Evolutionary conservation across 2,113 vertebrate genomes (phyloP).

Genomic region (Syngnathus floridae): DNA sequence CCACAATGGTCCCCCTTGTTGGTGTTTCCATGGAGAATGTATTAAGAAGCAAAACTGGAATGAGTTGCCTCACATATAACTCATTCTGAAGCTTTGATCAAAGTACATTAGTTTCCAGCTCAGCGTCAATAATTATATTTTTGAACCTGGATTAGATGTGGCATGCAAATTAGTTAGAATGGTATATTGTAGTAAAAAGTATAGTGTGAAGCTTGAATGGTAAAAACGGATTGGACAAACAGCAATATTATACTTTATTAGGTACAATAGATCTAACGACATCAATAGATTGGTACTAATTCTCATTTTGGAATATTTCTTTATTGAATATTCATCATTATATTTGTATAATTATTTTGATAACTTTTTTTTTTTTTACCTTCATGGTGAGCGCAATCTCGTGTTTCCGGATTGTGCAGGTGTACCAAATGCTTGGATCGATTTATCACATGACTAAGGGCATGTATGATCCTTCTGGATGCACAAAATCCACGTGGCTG

Average conservation of each 20-base stretch:
- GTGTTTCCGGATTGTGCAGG: background rate
- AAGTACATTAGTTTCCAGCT: background rate
- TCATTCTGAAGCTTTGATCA: background rate
- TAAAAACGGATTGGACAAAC: background rate
- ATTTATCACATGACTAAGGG: background rate
- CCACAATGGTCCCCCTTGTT: background rate
- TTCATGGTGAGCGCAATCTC: background rate
- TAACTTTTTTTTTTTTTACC: background rate
- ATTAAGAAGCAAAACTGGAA: background rate
- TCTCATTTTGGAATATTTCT: background rate
- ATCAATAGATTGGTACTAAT: background rate
- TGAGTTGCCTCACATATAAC: background rate
- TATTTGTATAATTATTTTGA: background rate
- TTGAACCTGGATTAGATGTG: background rate
- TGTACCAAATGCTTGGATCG: background rate
- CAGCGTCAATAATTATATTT: background rate
- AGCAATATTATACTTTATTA: background rate
- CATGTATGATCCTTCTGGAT: constrained; percentile 7
- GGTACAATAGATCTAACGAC: background rate
- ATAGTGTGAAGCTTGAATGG: background rate
- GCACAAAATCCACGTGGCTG: constrained; percentile 1
- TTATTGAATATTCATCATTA: background rate
- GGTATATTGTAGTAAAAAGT: background rate
- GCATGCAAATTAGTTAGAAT: background rate
- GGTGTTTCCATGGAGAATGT: constrained; percentile 3